Conservation (phyloP, 2,113 vertebrate genomes). For the Ammodytes marinus region DNA sequence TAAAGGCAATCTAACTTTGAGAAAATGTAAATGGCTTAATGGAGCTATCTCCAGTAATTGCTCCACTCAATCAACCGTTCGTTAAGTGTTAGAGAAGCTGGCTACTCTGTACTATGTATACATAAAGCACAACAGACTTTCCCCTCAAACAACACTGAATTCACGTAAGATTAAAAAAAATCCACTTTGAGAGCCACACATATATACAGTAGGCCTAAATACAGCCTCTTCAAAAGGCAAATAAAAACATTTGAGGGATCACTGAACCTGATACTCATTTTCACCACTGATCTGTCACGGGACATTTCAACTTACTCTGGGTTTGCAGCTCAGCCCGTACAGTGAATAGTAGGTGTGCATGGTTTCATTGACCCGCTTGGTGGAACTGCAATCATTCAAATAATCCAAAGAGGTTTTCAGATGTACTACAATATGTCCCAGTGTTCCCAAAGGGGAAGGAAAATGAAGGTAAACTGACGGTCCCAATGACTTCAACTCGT, state of each 20-base stretch:
- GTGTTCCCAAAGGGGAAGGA: constrained; percentile 22
- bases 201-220: background rate
- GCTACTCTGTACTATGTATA: constrained; percentile 41
- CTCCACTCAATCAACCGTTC: constrained; percentile 70
- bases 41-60: constrained; percentile 72
- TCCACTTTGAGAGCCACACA: background rate
- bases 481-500: constrained; percentile 41
- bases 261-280: background rate
- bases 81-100: constrained; percentile 59
- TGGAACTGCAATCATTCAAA: constrained; percentile 28
- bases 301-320: background rate
- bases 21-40: constrained; percentile 72
- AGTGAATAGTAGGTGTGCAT: background rate
- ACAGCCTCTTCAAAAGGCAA: background rate
- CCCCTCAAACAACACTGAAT: constrained; percentile 18
- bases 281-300: background rate
- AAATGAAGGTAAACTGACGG: constrained; percentile 43
- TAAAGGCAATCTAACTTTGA: constrained; percentile 71
- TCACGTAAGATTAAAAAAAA: background rate
- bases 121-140: constrained; percentile 32
- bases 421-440: constrained; percentile 19
- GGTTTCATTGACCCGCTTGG: constrained; percentile 17
- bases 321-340: background rate
- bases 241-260: background rate
- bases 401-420: constrained; percentile 34